phyloP scores from a whole-genome alignment of 2,113 vertebrate species.

The Oxyruncus cristatus region DNA sequence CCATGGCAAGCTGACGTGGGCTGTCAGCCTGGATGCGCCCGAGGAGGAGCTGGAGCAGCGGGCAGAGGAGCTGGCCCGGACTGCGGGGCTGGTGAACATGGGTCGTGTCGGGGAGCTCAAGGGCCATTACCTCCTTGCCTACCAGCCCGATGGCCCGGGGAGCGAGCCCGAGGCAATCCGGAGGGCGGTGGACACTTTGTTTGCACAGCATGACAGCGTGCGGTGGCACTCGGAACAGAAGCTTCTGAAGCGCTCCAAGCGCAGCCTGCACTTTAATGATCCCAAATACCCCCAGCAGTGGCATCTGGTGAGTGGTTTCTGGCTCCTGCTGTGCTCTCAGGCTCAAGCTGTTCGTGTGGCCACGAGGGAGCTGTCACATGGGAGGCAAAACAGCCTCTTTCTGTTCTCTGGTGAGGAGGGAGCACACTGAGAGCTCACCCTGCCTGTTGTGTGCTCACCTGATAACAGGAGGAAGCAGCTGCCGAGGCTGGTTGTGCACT shows the following conservation, averaged over 20 bases:
- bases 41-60: constrained; percentile 63
- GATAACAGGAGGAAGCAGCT: neutral
- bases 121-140: constrained; percentile 88
- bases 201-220: constrained; percentile 83
- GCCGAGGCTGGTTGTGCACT: fast-evolving
- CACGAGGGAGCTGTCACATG: fast-evolving
- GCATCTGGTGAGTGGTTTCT: constrained; percentile 87
- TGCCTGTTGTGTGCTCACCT: fast-evolving
- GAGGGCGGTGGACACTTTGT: constrained; percentile 63
- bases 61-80: constrained; percentile 80
- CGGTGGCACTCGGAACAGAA: constrained; percentile 89
- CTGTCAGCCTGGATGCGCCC: constrained; percentile 73
- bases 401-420: neutral
- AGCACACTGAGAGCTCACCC: fast-evolving
- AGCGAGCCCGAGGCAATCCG: neutral
- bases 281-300: constrained; percentile 92
- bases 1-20: constrained; percentile 79
- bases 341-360: neutral
- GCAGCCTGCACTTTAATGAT: constrained; percentile 91
- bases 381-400: neutral
- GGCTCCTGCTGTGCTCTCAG: fast-evolving
- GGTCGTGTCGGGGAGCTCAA: constrained; percentile 91
- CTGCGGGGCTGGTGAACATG: constrained; percentile 82
- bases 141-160: neutral
- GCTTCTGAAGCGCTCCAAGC: constrained; percentile 88